Percentiles rank a stretch among this genome's conserved stretches.
Evolutionary conservation across 2,113 vertebrate species (phyloP).

Genomic region (Dipodomys ordii): DNA sequence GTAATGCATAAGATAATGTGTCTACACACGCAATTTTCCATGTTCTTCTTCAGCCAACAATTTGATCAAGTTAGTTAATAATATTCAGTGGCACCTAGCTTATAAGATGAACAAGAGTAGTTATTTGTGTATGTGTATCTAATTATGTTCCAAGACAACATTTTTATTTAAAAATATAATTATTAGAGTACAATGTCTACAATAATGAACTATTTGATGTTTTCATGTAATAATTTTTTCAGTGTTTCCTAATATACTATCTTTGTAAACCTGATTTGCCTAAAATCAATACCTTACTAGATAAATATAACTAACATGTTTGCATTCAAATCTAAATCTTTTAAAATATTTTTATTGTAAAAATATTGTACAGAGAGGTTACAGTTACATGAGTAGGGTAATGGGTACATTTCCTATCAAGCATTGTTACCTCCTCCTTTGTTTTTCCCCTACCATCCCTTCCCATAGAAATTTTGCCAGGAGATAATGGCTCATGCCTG

Average conservation of each 20-base stretch:
- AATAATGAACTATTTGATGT: conserved; percentile 27
- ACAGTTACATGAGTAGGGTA: no score
- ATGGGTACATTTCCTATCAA: no score
- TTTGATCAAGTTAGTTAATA: neutral
- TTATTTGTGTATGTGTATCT: conserved; percentile 9
- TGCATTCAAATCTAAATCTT: neutral
- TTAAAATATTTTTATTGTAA: neutral
- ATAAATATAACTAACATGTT: neutral
- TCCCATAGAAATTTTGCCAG: neutral
- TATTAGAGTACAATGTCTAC: conserved; percentile 12
- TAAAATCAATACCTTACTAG: conserved; percentile 21
- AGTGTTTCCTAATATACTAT: neutral
- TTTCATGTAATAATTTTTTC: conserved; percentile 13
- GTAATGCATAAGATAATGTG: no score
- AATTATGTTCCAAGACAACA: neutral
- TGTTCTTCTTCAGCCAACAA: neutral
- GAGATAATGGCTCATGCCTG: no score
- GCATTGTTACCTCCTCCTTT: no score
- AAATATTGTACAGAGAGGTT: no score
- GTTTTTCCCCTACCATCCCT: no score
- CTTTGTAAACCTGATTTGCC: neutral
- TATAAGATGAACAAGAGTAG: neutral
- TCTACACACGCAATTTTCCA: neutral
- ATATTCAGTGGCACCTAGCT: neutral
- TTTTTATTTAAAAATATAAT: conserved; percentile 32